Base-by-base conservation (phyloP, 2,888 invertebrate genomes). In the Pinctada fucata region DNA sequence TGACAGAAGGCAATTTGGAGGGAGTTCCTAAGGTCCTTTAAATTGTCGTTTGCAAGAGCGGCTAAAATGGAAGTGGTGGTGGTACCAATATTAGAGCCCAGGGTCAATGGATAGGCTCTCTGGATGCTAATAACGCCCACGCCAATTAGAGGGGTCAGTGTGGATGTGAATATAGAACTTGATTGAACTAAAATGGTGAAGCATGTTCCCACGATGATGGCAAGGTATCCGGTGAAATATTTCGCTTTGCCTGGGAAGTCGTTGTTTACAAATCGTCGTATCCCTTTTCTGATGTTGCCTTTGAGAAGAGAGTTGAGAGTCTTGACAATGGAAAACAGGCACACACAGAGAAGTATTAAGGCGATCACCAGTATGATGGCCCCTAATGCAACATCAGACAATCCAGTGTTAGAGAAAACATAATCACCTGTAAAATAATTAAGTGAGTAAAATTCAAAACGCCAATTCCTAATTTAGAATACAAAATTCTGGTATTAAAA, bases 1-100 rank as follows among this genome's bases (percentile, higher is more conserved):
- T 92, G 92, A 66, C 90, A 91, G 8, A 92, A 80, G 3, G 92
- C 91, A 13, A 92, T 88, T 79, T 91, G 91, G 0, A 86, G 75
- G 2, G 86, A 79, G 3, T 82, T 72, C 10, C 85, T 87, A 31
- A 94, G 84, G 3, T 88, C 88, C 51, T 86, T 84, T 31, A 31
- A 31, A 31, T 31, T 31, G 31, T 31, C 31, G 31, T 31, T 31
- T n/a, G 91, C 89, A 79, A 90, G 73, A 2, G 90, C 88, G 13
- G 90, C 90, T n/a, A 91, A 81, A 13, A 91, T 85, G 4, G 90
- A 89, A 0, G 91, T 91, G 16, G 88, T 88, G 1, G 91, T 91
- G 1, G 91, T 91, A 13, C 91, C 91, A 45, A 91, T 88, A 83
- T 91, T 91, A 49, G 90, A 85, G 2, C 91, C 90, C 31, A 90